phyloP scores from a whole-genome alignment of 1,140 invertebrate genomes.

The Tyrophagus putrescentiae region DNA sequence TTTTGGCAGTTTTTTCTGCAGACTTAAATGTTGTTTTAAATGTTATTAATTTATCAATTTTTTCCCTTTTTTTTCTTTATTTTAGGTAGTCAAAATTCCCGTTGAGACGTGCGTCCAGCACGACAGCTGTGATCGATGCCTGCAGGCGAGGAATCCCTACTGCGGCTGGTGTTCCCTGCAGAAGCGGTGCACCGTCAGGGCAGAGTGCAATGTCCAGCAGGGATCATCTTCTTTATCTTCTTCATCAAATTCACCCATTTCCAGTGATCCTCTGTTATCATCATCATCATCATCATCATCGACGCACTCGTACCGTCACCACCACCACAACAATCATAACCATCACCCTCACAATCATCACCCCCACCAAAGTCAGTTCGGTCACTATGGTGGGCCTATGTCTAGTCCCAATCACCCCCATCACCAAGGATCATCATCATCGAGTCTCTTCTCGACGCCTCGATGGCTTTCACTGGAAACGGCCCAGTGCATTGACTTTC shows the following conservation, averaged over 20 bases:
- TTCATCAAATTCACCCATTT: not conserved
- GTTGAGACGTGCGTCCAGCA: conserved; percentile 81
- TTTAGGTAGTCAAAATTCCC: conserved; percentile 67
- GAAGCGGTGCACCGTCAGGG: conserved; percentile 46
- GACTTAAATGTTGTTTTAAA: not conserved
- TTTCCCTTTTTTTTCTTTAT: conserved; percentile 24
- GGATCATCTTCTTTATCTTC: not conserved
- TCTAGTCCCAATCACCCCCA: not conserved
- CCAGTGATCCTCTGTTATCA: too few relatives aligned
- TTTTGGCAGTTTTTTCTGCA: too few relatives aligned
- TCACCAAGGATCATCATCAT: not conserved
- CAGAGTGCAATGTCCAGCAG: not conserved
- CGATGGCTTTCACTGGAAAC: conserved; percentile 80
- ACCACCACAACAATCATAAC: not conserved
- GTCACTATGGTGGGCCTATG: not conserved
- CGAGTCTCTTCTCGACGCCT: conserved; percentile 41
- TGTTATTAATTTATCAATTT: not conserved
- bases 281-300: too few relatives aligned
- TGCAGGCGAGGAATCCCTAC: conserved; percentile 82
- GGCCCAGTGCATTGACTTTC: conserved; percentile 89
- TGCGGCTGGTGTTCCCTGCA: conserved; percentile 95
- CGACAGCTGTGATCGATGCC: conserved; percentile 67
- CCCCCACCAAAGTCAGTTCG: not conserved
- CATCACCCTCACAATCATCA: not conserved
- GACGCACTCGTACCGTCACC: not conserved